Evolutionary conservation across 2,888 invertebrate species (phyloP).

Genomic region (Tetragonula carbonaria): DNA sequence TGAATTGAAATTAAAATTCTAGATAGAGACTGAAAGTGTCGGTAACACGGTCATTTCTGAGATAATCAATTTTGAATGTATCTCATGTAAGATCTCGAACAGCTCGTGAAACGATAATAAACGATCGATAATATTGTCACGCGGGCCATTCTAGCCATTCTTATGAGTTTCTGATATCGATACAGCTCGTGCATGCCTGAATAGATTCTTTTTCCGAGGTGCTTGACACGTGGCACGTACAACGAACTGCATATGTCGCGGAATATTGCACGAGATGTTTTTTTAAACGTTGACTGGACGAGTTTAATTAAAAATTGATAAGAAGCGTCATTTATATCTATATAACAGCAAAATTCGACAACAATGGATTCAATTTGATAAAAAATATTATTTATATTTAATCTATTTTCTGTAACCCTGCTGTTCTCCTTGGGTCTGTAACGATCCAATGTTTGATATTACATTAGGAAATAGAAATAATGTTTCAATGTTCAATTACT

Average conservation of each 20-base stretch:
- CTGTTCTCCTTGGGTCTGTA: background rate
- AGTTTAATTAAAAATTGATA: background rate
- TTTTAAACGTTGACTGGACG: background rate
- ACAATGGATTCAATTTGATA: too few species aligned
- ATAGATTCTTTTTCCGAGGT: constrained; percentile 3
- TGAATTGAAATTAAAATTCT: constrained; percentile 28
- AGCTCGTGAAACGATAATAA: constrained; percentile 49
- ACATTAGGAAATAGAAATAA: too few species aligned
- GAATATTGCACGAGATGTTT: background rate
- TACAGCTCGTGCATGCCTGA: constrained; percentile 27
- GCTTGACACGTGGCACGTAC: constrained; percentile 25
- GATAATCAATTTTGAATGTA: constrained; percentile 55
- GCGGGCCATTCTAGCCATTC: constrained; percentile 45
- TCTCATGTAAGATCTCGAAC: constrained; percentile 45
- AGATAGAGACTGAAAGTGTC: background rate
- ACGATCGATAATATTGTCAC: constrained; percentile 57
- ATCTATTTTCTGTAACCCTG: background rate
- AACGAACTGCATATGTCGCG: background rate
- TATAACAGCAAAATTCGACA: background rate
- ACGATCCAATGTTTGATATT: too few species aligned
- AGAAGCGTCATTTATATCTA: background rate
- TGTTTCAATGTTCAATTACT: too few species aligned
- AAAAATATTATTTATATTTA: background rate
- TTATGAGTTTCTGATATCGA: constrained; percentile 56
- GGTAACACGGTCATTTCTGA: constrained; percentile 45